phyloP scores from a whole-genome alignment of 2,797 vertebrate genomes.

The Neosalanx taihuensis region DNA sequence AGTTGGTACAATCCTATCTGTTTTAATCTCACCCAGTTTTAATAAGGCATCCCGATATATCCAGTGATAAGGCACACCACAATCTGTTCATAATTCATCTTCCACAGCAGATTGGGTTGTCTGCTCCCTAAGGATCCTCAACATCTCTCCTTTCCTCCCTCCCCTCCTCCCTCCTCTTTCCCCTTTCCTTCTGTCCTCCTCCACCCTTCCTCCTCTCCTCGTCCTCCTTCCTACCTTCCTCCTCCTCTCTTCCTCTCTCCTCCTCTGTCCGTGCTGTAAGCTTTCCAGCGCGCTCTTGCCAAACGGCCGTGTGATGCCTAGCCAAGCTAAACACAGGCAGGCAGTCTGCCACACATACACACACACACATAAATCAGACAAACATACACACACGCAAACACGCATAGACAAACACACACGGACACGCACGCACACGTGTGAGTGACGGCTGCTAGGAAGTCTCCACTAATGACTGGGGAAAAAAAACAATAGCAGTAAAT shows the following conservation, averaged over 20 bases:
- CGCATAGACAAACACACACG: conserved; percentile 15
- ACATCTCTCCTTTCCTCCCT: conserved; percentile 2
- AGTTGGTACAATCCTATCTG: neutral
- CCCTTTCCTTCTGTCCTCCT: conserved; percentile 7
- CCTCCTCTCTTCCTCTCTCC: conserved; percentile 65
- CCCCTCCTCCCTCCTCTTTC: too few relatives aligned
- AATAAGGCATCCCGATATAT: too few relatives aligned
- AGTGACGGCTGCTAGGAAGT: conserved; percentile 54
- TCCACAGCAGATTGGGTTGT: conserved; percentile 27
- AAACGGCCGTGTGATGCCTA: conserved; percentile 86
- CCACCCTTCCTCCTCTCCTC: conserved; percentile 43
- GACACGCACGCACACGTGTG: conserved; percentile 23
- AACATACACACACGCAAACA: conserved; percentile 24
- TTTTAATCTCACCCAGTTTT: neutral
- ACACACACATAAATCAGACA: neutral
- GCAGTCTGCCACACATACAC: conserved; percentile 72
- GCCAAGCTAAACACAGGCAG: conserved; percentile 96
- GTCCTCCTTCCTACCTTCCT: neutral
- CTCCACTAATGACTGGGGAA: conserved; percentile 62
- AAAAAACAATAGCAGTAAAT: conserved; percentile 74
- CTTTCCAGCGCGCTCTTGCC: conserved; percentile 85
- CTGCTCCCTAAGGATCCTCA: conserved; percentile 25
- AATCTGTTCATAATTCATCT: neutral
- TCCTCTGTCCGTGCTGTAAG: conserved; percentile 83
- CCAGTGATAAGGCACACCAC: too few relatives aligned